Percentiles rank a stretch among this genome's conserved stretches.
Conservation (phyloP, 1,140 invertebrate species). For the Drosophila busckii region DNA sequence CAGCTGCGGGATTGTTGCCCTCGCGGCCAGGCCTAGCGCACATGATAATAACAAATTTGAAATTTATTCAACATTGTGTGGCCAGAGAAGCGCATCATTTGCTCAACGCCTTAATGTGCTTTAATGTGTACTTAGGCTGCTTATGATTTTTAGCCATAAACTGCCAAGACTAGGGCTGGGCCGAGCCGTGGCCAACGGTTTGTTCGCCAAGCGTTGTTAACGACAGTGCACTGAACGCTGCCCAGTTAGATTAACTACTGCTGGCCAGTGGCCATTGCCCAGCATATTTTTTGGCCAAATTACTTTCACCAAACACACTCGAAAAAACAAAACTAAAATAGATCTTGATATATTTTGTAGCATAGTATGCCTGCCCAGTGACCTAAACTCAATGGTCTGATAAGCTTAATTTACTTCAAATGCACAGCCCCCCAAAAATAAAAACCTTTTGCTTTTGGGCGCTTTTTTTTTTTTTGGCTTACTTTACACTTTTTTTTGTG, state of each 20-base stretch:
- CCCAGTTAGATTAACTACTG: constrained; percentile 12
- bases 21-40: neutral
- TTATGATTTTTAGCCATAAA: constrained; percentile 23
- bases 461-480: neutral
- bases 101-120: constrained; percentile 69
- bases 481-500: neutral
- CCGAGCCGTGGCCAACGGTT: constrained; percentile 69
- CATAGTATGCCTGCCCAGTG: constrained; percentile 58
- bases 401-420: constrained; percentile 46
- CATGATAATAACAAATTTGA: constrained; percentile 67
- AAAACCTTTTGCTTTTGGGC: constrained; percentile 1
- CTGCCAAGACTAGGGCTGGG: constrained; percentile 19
- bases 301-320: constrained; percentile 46
- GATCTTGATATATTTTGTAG: constrained; percentile 24
- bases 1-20: constrained; percentile 5
- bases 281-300: constrained; percentile 28
- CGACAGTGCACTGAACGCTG: constrained; percentile 62
- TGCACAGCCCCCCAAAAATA: constrained; percentile 32
- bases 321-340: constrained; percentile 3
- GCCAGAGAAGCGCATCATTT: constrained; percentile 74
- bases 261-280: constrained; percentile 27
- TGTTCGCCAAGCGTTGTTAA: constrained; percentile 49
- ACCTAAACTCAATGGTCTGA: constrained; percentile 74
- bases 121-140: constrained; percentile 68
- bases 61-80: constrained; percentile 74